A percentile compares a stretch with the other conserved stretches of the same genome.
phyloP scores from a whole-genome alignment of 92 coral and sea anemone species.

The Plumapathes pennacea region DNA sequence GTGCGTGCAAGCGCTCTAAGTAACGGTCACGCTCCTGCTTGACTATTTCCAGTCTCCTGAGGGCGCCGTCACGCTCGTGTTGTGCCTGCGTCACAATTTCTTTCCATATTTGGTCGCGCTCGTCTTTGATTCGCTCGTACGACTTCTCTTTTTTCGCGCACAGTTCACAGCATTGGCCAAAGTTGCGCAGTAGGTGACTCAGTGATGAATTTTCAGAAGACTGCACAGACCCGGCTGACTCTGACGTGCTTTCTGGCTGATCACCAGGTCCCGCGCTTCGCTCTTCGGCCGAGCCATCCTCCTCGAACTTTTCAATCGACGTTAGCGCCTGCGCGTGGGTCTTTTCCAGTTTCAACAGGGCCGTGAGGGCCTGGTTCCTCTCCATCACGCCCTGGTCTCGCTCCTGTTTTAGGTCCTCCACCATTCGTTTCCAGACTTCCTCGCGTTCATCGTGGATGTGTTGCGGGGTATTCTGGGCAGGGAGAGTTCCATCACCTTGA shows the following conservation, averaged over 20 bases:
- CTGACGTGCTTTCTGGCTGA: neutral
- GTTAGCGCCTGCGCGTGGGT: conserved; percentile 60
- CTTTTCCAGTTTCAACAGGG: conserved; percentile 86
- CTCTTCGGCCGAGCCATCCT: neutral
- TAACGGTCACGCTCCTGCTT: conserved; percentile 69
- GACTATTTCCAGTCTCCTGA: conserved; percentile 69
- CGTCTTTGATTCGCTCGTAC: conserved; percentile 33
- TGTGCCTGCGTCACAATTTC: conserved; percentile 67
- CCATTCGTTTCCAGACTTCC: conserved; percentile 66
- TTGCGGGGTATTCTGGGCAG: too few relatives aligned
- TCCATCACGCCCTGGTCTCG: conserved; percentile 88
- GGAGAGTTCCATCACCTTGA: too few relatives aligned
- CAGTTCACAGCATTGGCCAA: too few relatives aligned
- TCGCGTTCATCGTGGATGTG: conserved; percentile 57
- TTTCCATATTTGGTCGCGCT: conserved; percentile 65
- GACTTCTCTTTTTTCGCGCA: conserved; percentile 2
- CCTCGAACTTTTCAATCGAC: conserved; percentile 38
- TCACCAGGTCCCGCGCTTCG: neutral
- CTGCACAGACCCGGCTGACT: neutral
- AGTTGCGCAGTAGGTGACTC: neutral
- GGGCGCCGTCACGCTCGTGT: conserved; percentile 66
- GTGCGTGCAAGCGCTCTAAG: conserved; percentile 66
- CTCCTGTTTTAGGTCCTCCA: conserved; percentile 69
- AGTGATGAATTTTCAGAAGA: conserved; percentile 1
- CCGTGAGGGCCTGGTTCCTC: conserved; percentile 84